A percentile compares a stretch with the other conserved stretches of the same genome.
Conservation (phyloP, 2,888 invertebrate genomes). For the Mimas tiliae region DNA sequence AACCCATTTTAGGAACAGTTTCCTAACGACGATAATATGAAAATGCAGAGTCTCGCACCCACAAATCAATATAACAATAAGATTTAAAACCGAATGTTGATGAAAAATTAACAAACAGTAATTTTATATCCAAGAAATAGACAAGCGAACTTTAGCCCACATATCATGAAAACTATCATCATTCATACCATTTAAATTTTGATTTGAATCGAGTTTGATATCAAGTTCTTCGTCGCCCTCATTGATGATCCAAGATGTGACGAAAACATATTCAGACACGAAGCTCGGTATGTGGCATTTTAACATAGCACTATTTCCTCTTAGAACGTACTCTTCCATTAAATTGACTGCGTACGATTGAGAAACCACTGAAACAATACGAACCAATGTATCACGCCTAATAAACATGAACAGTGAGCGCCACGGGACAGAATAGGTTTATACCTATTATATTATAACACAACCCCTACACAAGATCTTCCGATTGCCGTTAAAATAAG, state of each 20-base stretch:
- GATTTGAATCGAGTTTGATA: constrained; percentile 67
- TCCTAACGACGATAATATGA: constrained; percentile 47
- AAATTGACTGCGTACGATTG: constrained; percentile 95
- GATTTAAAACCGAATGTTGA: background rate
- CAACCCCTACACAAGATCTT: background rate
- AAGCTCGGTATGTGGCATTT: constrained; percentile 98
- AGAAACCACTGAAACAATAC: constrained; percentile 92
- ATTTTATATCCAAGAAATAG: background rate
- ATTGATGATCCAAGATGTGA: constrained; percentile 94
- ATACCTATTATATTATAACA: background rate
- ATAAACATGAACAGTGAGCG: background rate
- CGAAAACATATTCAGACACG: constrained; percentile 94
- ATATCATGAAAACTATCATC: constrained; percentile 1
- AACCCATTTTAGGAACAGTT: constrained; percentile 59
- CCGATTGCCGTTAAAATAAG: background rate
- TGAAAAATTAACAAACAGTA: background rate
- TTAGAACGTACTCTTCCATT: constrained; percentile 96
- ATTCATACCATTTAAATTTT: constrained; percentile 68
- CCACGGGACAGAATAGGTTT: background rate
- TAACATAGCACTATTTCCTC: constrained; percentile 95
- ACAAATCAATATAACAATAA: background rate
- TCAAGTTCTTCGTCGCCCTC: constrained; percentile 83
- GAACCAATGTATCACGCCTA: constrained; percentile 2
- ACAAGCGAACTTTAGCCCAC: background rate
- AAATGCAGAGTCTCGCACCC: background rate